Evolutionary conservation across 2,797 vertebrate genomes (phyloP).

Genomic region (Pipistrellus pipistrellus): DNA sequence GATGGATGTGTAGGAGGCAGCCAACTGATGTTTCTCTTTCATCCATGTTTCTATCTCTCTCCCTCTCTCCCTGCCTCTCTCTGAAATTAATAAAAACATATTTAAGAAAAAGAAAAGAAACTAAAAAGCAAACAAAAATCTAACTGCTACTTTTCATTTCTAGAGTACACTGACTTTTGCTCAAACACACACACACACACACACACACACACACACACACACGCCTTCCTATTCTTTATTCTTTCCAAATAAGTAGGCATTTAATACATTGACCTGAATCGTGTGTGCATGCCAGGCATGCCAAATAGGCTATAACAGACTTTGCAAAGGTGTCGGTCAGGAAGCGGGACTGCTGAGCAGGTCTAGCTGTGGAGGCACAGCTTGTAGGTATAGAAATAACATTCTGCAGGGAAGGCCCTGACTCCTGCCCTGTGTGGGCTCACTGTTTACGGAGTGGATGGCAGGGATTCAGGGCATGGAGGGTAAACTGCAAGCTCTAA

Average conservation of each 20-base stretch:
- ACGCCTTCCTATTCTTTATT: not conserved
- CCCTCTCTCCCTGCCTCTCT: no score
- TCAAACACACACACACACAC: no score
- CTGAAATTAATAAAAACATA: no score
- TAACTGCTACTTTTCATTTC: conserved; percentile 8
- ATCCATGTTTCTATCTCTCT: no score
- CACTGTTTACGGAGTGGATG: not conserved
- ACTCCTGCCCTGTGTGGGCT: not conserved
- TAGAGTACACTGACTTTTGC: not conserved
- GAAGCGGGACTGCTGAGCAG: not conserved
- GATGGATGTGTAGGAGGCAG: no score
- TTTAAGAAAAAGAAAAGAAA: no score
- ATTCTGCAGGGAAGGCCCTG: not conserved
- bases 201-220: no score
- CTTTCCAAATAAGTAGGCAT: not conserved
- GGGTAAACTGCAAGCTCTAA: not conserved
- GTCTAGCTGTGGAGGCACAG: not conserved
- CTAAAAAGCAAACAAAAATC: not conserved
- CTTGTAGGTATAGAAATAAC: not conserved
- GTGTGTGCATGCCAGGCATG: not conserved
- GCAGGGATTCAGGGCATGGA: not conserved
- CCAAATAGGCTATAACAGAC: not conserved
- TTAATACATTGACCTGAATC: not conserved
- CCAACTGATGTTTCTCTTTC: no score
- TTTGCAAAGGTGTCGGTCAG: not conserved